Percentiles rank a stretch among this genome's conserved stretches.
These are phyloP conservation scores for Notarius quadriscutis DNA, from an alignment of 2,113 vertebrate species.

Conservation along the genomic window DNA sequence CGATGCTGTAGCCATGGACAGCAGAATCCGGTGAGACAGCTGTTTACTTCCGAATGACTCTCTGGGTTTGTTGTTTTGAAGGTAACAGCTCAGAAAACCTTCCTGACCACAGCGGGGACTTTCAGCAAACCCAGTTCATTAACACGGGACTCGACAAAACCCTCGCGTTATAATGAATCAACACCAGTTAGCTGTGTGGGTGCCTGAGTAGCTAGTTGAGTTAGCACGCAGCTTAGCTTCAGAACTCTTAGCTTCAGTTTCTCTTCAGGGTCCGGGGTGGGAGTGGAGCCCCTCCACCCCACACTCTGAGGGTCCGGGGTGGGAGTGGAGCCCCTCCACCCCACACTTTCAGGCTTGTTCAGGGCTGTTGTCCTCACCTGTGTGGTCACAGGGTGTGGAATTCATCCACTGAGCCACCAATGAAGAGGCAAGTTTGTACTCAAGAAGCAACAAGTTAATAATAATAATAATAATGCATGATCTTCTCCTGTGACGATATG, in stretches of 20 bases:
- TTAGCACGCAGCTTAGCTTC: conserved; percentile 7
- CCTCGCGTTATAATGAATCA: background rate
- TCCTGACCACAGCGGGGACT: background rate
- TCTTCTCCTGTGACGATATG: background rate
- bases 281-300: background rate
- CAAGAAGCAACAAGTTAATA: background rate
- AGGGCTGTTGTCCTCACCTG: background rate
- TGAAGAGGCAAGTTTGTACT: background rate
- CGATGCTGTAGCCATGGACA: conserved; percentile 87
- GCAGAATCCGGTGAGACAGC: conserved; percentile 84
- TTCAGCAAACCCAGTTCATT: background rate
- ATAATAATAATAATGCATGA: background rate
- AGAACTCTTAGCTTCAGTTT: background rate
- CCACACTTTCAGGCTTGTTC: background rate
- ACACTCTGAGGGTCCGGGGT: background rate
- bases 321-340: background rate
- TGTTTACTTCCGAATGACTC: conserved; percentile 28
- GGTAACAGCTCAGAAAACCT: background rate
- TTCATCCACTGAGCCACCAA: background rate
- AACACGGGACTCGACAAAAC: background rate
- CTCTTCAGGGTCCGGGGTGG: background rate
- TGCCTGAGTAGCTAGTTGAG: background rate
- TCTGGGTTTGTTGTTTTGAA: background rate
- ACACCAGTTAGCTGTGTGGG: background rate
- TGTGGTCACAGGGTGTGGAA: background rate